Evolutionary conservation across 2,888 invertebrate species (phyloP).

Genomic region (Melieria omissa): DNA sequence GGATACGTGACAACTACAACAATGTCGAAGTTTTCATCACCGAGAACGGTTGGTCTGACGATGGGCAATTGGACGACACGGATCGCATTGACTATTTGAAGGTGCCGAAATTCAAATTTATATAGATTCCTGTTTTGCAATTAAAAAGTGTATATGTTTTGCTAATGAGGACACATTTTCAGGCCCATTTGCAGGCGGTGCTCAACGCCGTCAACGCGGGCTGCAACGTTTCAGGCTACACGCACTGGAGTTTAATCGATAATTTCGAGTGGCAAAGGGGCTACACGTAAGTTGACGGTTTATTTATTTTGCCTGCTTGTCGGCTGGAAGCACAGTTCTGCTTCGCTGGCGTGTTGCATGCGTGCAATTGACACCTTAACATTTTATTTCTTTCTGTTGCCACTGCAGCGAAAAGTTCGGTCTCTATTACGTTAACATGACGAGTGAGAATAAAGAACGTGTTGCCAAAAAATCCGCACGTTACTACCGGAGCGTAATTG

Average conservation of each 20-base stretch:
- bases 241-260: constrained; percentile 59
- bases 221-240: constrained; percentile 55
- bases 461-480: constrained; percentile 72
- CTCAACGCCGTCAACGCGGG: constrained; percentile 54
- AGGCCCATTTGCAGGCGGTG: constrained; percentile 56
- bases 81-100: constrained; percentile 61
- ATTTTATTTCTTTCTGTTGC: constrained; percentile 4
- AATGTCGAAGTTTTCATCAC: constrained; percentile 70
- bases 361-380: constrained; percentile 29
- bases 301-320: not conserved
- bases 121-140: not conserved
- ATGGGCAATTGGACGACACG: constrained; percentile 59
- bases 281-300: constrained; percentile 52
- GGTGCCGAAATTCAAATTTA: constrained; percentile 39
- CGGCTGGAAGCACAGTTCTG: not conserved
- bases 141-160: not conserved
- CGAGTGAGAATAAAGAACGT: constrained; percentile 70
- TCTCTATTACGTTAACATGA: constrained; percentile 75
- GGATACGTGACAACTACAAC: constrained; percentile 71
- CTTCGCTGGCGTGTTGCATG: constrained; percentile 28
- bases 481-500: constrained; percentile 47
- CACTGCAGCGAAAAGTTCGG: constrained; percentile 75
- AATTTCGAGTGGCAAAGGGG: constrained; percentile 60
- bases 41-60: constrained; percentile 72
- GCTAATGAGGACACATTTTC: constrained; percentile 18